Evolutionary conservation across 2,113 vertebrate genomes (phyloP).

Genomic region (Aphyosemion australe): DNA sequence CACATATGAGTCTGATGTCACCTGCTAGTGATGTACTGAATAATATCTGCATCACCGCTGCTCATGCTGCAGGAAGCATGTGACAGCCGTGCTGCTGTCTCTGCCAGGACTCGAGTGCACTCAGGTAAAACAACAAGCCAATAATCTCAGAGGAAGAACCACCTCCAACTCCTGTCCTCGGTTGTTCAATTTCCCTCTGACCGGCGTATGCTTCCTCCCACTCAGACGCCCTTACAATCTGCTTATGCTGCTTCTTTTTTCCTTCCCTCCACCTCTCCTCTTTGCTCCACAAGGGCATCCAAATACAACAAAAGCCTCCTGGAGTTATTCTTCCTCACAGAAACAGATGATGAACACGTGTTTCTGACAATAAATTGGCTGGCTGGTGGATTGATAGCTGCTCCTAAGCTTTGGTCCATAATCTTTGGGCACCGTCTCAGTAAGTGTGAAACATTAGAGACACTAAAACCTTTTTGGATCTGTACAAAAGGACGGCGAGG

Average conservation of each 20-base stretch:
- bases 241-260: constrained; percentile 20
- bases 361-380: constrained; percentile 47
- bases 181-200: constrained; percentile 39
- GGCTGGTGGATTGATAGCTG: constrained; percentile 20
- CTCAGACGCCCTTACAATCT: constrained; percentile 40
- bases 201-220: constrained; percentile 49
- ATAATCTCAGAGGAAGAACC: constrained; percentile 34
- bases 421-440: not conserved
- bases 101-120: constrained; percentile 41
- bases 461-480: too few relatives aligned
- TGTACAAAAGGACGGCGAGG: too few relatives aligned
- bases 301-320: constrained; percentile 44
- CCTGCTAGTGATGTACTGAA: constrained; percentile 30
- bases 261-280: constrained; percentile 34
- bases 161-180: constrained; percentile 39
- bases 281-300: constrained; percentile 42
- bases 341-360: constrained; percentile 47
- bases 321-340: constrained; percentile 36
- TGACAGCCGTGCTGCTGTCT: constrained; percentile 31
- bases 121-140: constrained; percentile 58
- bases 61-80: constrained; percentile 42
- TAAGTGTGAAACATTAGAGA: too few relatives aligned
- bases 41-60: constrained; percentile 43
- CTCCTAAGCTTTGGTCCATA: not conserved
- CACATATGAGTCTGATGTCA: constrained; percentile 51